Evolutionary conservation across 1,140 invertebrate genomes (phyloP).

Genomic region (Tetramorium parvispinum): DNA sequence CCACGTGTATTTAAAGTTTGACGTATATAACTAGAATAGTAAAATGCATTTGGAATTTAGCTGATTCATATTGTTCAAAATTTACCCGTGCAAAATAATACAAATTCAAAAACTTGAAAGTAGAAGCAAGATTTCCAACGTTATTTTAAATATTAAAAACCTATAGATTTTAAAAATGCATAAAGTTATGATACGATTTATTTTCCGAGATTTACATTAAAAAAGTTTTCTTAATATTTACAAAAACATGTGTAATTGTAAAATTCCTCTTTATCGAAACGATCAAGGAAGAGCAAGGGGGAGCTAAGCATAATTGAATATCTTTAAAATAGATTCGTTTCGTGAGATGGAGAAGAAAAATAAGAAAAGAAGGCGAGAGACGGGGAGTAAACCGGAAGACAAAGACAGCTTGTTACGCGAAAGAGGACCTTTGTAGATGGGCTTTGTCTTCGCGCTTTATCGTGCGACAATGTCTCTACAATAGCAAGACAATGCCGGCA

Average conservation of each 20-base stretch:
- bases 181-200: neutral
- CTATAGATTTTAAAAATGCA: neutral
- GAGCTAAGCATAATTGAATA: conserved; percentile 41
- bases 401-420: conserved; percentile 76
- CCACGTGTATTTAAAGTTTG: neutral
- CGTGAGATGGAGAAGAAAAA: conserved; percentile 4
- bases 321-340: conserved; percentile 45
- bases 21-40: neutral
- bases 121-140: neutral
- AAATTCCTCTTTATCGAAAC: neutral
- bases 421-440: conserved; percentile 77
- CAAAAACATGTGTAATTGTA: neutral
- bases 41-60: neutral
- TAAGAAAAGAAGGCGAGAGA: neutral
- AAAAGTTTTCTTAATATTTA: neutral
- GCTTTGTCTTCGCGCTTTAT: conserved; percentile 81
- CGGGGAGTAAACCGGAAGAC: conserved; percentile 66
- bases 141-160: neutral
- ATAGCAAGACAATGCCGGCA: conserved; percentile 78
- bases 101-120: neutral
- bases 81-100: neutral
- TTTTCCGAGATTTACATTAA: neutral
- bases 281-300: neutral
- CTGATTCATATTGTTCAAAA: neutral
- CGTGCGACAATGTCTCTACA: conserved; percentile 81